Evolutionary conservation across 2,113 vertebrate genomes (phyloP).

Genomic region (rabbit (Oryctolagus cuniculus)): DNA sequence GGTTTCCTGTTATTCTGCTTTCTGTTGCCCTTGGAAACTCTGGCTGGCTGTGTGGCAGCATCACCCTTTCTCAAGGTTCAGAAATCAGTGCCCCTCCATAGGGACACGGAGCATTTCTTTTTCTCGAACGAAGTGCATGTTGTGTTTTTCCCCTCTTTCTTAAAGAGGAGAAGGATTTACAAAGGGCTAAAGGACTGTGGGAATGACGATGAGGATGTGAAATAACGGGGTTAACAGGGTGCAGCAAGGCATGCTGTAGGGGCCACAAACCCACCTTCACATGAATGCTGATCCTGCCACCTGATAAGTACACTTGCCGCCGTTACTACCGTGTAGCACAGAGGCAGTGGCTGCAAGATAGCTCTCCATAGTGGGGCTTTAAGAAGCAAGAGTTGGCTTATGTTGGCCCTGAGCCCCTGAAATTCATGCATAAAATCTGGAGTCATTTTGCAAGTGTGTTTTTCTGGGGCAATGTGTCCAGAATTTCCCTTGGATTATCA

Average conservation of each 20-base stretch:
- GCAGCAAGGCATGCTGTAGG: constrained; percentile 75
- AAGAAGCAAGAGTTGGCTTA: neutral
- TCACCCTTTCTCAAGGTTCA: constrained; percentile 81
- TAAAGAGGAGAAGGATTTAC: constrained; percentile 71
- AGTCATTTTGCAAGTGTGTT: neutral
- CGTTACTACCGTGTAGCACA: constrained; percentile 51
- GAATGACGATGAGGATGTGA: constrained; percentile 77
- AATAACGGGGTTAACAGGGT: constrained; percentile 73
- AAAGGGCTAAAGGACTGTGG: constrained; percentile 75
- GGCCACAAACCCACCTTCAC: constrained; percentile 71
- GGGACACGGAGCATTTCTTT: constrained; percentile 63
- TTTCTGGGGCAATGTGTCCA: neutral
- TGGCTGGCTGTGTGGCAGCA: constrained; percentile 72
- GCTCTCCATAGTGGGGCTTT: constrained; percentile 42
- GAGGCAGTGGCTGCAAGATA: constrained; percentile 65
- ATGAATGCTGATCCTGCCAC: constrained; percentile 34
- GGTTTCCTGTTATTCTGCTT: constrained; percentile 84
- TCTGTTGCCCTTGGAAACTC: constrained; percentile 86
- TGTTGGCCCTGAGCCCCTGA: neutral
- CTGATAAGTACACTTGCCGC: constrained; percentile 74
- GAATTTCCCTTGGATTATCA: neutral
- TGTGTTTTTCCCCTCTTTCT: constrained; percentile 66
- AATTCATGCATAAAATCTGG: neutral
- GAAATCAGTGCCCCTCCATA: constrained; percentile 49
- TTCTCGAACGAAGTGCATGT: constrained; percentile 64